These are phyloP conservation scores for Tachuris rubrigastra DNA, from an alignment of 2,113 vertebrate genomes.

Conservation along the genomic window DNA sequence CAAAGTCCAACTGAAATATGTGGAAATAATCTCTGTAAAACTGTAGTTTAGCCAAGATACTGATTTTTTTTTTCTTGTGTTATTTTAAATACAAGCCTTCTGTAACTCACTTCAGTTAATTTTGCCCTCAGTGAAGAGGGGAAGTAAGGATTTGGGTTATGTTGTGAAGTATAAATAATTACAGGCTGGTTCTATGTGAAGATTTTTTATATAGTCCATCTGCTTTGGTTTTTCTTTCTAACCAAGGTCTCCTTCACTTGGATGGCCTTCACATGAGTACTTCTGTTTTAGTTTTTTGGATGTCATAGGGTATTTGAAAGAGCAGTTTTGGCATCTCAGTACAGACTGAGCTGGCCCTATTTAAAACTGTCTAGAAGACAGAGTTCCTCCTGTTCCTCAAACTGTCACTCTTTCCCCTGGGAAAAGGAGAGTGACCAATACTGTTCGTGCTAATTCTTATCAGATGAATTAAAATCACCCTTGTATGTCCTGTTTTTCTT, in stretches of 20 bases:
- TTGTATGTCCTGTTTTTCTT: neutral
- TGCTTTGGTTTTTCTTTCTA: neutral
- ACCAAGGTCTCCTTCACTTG: neutral
- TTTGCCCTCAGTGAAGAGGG: neutral
- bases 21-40: neutral
- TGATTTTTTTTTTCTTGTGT: neutral
- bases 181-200: neutral
- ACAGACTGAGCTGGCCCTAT: neutral
- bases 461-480: neutral
- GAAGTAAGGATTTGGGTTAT: neutral
- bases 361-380: neutral
- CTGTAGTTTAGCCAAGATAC: neutral
- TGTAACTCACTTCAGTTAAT: neutral
- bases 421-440: neutral
- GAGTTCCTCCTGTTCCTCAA: neutral
- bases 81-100: neutral
- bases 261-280: neutral
- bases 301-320: neutral
- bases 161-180: neutral
- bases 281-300: neutral
- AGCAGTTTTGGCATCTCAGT: fast-evolving
- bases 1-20: neutral
- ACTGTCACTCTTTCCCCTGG: neutral
- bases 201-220: neutral
- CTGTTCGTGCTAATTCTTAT: neutral